Evolutionary conservation across 2,797 vertebrate species (phyloP).

Genomic region (Euphonia xanthogaster): DNA sequence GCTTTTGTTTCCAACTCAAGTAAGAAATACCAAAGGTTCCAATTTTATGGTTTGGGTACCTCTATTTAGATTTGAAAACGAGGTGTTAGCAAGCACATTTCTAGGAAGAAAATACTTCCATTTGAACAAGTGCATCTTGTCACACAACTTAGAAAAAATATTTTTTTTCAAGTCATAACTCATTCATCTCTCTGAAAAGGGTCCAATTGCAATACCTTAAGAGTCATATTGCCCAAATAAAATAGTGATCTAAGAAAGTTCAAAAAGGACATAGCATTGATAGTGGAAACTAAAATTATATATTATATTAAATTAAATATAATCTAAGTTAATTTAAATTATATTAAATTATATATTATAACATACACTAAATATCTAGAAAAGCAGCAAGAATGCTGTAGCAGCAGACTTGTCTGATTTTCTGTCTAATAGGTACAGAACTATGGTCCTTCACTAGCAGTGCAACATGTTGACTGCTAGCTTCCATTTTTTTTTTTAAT

Average conservation of each 20-base stretch:
- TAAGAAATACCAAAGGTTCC: not conserved
- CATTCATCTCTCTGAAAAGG: not conserved
- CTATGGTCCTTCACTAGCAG: not conserved
- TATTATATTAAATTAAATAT: no score
- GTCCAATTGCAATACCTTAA: not conserved
- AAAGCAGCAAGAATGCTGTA: not conserved
- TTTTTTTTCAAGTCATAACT: not conserved
- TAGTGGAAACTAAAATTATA: not conserved
- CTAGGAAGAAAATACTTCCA: not conserved
- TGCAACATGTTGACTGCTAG: not conserved
- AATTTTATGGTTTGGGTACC: not conserved
- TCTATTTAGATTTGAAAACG: not conserved
- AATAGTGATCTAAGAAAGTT: not conserved
- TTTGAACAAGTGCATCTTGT: not conserved
- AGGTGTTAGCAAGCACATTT: not conserved
- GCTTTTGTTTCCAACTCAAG: not conserved
- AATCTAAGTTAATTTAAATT: no score
- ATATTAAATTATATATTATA: no score
- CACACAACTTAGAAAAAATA: not conserved
- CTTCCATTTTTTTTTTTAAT: not conserved
- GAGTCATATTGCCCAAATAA: not conserved
- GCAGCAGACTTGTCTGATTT: not conserved
- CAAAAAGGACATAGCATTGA: not conserved
- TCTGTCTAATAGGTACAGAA: not conserved
- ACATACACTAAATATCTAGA: not conserved